Percentiles rank a stretch among this genome's conserved stretches.
phyloP scores from a whole-genome alignment of 2,113 vertebrate species.

The Platichthys stellatus region DNA sequence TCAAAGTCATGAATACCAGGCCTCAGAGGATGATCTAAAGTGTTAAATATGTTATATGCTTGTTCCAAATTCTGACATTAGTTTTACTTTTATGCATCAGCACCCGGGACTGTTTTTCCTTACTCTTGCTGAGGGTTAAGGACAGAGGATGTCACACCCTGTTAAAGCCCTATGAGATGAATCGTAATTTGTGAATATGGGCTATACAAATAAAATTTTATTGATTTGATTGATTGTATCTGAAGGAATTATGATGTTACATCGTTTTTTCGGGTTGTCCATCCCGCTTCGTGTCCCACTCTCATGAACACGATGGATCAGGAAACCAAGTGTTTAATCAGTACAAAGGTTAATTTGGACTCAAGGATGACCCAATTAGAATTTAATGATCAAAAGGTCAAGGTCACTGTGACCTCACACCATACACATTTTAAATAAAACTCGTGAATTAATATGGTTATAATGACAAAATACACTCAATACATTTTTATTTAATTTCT shows the following conservation, averaged over 20 bases:
- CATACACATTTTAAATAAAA: background rate
- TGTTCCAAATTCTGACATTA: background rate
- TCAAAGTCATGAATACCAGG: background rate
- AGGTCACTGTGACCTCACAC: background rate
- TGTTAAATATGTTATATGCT: too few species aligned
- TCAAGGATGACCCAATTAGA: background rate
- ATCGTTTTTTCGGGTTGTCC: background rate
- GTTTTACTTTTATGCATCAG: background rate
- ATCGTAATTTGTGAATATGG: too few species aligned
- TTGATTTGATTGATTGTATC: too few species aligned
- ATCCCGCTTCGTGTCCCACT: background rate
- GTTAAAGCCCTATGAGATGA: too few species aligned
- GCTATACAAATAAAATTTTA: too few species aligned
- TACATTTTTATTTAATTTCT: too few species aligned
- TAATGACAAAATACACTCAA: too few species aligned
- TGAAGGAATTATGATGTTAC: background rate
- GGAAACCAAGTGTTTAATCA: too few species aligned
- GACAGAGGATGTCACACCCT: too few species aligned
- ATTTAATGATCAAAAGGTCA: background rate
- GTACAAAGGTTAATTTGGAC: background rate
- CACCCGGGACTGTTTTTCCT: background rate
- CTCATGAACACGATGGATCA: background rate
- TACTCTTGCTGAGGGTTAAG: too few species aligned
- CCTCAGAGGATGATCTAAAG: background rate
- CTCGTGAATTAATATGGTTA: too few species aligned